Percentiles rank a stretch among this genome's conserved stretches.
phyloP scores from a whole-genome alignment of 2,797 vertebrate species.

The Artibeus jamaicensis region DNA sequence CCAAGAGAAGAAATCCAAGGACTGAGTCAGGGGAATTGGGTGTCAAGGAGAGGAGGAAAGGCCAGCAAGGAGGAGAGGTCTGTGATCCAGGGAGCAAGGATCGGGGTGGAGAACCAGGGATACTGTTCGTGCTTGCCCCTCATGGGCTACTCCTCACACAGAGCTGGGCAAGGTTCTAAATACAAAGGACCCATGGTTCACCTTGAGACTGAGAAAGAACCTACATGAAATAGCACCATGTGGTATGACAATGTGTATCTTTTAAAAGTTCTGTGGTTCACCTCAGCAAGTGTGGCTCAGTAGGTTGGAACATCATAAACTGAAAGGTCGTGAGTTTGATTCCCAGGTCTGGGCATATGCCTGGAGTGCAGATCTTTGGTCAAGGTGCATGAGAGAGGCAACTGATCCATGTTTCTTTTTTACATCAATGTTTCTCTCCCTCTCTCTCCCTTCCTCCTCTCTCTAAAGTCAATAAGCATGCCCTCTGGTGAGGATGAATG shows the following conservation, averaged over 20 bases:
- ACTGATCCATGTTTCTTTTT: background rate
- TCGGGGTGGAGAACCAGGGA: background rate
- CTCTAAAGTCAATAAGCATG: background rate
- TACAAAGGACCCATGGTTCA: background rate
- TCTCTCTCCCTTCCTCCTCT: background rate
- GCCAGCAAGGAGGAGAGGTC: background rate
- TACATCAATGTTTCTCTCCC: background rate
- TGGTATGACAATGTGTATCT: background rate
- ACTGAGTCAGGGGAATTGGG: background rate
- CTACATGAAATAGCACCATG: background rate
- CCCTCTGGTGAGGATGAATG: background rate
- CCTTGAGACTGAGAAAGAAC: background rate
- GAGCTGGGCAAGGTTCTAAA: background rate
- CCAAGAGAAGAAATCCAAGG: background rate
- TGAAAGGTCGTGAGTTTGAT: background rate
- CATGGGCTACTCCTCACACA: background rate
- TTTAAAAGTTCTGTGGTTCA: background rate
- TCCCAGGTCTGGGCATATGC: too few species aligned
- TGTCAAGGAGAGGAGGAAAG: background rate
- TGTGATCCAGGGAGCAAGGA: background rate
- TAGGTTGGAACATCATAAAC: background rate
- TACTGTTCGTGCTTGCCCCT: background rate
- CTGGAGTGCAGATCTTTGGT: background rate
- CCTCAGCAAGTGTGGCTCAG: background rate
- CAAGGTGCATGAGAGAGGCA: background rate